Percentiles rank a stretch among this genome's conserved stretches.
Evolutionary conservation across 2,888 invertebrate species (phyloP).

Genomic region (Catocala nupta): DNA sequence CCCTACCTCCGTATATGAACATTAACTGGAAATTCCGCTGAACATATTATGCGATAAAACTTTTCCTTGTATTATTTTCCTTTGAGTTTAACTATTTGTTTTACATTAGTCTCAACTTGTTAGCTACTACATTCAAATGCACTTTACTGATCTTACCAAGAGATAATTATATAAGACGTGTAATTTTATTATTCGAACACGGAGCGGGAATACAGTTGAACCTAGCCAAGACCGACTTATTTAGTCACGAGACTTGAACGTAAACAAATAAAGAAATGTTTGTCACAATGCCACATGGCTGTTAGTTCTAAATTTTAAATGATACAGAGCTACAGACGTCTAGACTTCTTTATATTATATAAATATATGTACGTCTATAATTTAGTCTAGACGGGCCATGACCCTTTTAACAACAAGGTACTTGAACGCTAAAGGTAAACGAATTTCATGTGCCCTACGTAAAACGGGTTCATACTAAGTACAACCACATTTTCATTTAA

Average conservation of each 20-base stretch:
- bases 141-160: background rate
- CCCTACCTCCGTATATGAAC: background rate
- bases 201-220: constrained; percentile 1
- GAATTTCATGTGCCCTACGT: constrained; percentile 31
- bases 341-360: constrained; percentile 65
- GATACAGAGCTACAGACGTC: constrained; percentile 60
- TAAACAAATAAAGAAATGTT: constrained; percentile 15
- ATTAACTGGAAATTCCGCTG: constrained; percentile 35
- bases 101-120: background rate
- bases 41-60: constrained; percentile 12
- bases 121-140: background rate
- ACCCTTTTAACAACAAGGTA: constrained; percentile 65
- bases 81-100: constrained; percentile 17
- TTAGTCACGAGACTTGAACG: background rate
- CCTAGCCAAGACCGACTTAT: too few relatives aligned
- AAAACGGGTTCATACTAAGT: background rate
- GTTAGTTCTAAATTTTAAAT: constrained; percentile 31
- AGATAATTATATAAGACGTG: background rate
- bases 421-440: constrained; percentile 42
- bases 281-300: constrained; percentile 1
- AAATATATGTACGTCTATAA: constrained; percentile 62
- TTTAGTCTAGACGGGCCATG: constrained; percentile 81
- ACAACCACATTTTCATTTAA: background rate
- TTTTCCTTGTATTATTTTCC: constrained; percentile 31
- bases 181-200: background rate